Evolutionary conservation across 2,888 invertebrate species (phyloP), one percentile per base, ranked within the genome.

Genomic region (Ceramica pisi): DNA sequence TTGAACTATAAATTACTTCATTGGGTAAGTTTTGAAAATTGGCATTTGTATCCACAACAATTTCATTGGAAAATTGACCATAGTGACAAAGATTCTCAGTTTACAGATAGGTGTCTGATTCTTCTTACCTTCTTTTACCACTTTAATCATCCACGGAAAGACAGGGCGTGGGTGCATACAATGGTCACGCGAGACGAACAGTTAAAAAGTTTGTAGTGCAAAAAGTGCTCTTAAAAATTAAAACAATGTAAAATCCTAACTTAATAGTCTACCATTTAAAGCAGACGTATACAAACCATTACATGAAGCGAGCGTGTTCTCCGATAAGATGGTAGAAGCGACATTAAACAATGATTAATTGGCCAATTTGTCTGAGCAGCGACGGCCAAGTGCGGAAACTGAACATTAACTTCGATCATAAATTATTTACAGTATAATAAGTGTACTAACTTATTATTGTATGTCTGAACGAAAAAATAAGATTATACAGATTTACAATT

Each of bases 291-390:
- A 84, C 74, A 75, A 79, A 75, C 86, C 67, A 83, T 88, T 84
- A 86, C 76, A 80, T 35, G 80, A 81, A 83, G 81, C 83, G 38
- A 81, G 86, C 87, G 61, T 76, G 79, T 77, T 78, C 70, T 68
- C 71, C 78, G 81, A 79, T 87, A 86, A 85, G 82, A 80, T 82
- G 83, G 84, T 88, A 89, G 87, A 85, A 86, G 81, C 80, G 83
- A 88, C 89, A 89, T 91, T 93, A 93, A 93, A 90, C 83, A 78
- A 84, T 89, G 90, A 94, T 94, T 93, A 94, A 94, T 93, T 81
- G 91, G 80, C 82, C 90, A 90, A 88, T 93, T 91, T 90, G 91
- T 92, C 89, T 75, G 88, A 77, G 75, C 78, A 79, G 80, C 83
- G 84, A 81, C 83, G 76, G 69, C 38, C 67, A 78, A 82, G 70